These are phyloP conservation scores for Crypturellus tataupa DNA, from an alignment of 2,797 vertebrate genomes.

Conservation along the genomic window DNA sequence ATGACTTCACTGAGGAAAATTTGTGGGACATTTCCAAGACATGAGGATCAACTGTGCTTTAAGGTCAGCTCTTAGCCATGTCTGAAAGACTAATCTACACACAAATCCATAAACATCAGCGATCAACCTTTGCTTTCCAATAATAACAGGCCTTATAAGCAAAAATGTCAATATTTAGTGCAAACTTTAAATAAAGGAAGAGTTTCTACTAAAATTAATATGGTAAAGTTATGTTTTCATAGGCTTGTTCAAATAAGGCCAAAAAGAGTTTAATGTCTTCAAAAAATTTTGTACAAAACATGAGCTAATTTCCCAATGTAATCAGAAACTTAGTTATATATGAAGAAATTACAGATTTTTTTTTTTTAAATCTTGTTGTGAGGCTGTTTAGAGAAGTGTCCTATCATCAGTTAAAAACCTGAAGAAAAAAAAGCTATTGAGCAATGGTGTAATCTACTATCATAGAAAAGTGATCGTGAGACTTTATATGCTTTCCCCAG, in stretches of 20 bases:
- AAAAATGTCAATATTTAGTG: neutral
- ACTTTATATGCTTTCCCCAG: too few relatives aligned
- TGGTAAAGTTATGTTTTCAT: neutral
- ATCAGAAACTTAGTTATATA: neutral
- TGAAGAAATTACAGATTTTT: neutral
- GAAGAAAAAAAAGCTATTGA: neutral
- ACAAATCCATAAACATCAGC: neutral
- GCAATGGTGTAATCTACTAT: neutral
- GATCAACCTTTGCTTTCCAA: neutral
- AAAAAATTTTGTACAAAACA: neutral
- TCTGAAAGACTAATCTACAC: neutral
- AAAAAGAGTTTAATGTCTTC: neutral
- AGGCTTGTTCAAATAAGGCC: neutral
- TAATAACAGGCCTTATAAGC: neutral
- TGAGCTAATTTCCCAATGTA: neutral
- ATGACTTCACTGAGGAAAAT: neutral
- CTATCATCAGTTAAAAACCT: neutral
- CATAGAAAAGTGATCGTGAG: too few relatives aligned
- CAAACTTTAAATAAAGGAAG: neutral
- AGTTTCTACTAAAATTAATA: neutral
- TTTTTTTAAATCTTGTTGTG: neutral
- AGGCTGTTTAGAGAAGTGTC: neutral
- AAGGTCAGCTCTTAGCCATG: neutral
- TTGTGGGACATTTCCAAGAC: neutral
- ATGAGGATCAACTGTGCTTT: neutral